Evolutionary conservation across 2,888 invertebrate genomes (phyloP), one percentile per base, ranked within the genome.

Genomic region (Crematogaster levior): DNA sequence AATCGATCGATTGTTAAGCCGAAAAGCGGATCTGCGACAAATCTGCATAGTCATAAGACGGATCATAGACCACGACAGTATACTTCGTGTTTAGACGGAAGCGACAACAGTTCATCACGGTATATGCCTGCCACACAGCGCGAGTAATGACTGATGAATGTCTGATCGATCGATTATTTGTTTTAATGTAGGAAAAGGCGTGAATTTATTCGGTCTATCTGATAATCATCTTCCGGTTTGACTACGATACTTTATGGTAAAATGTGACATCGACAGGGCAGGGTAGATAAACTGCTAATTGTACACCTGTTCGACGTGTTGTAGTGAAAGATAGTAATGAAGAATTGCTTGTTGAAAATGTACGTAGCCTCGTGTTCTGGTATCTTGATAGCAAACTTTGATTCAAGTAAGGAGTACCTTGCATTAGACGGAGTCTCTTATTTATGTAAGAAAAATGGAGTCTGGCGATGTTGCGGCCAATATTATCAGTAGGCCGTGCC

Each of bases 1-100:
- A 85, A 87, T 87, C 88, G 87, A 87, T 88, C 82, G 63, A 24
- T 72, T 70, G 77, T 73, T 12, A 7, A 56, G 56, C 43, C 18
- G 53, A 66, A 79, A 79, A 70, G 43, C 56, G 56, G 21, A 18
- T 43, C 40, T 30, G 34, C 43, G 24, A 70, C 53, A n/a, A 56
- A 77, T 56, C 43, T 56, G 72, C 70, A 79, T 58, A 58, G 43
- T 79, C 77, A 46, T 79, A 46, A 79, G 43, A 79, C 43, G 43
- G 51, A 77, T 77, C 21, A 18, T 66, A 53, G 53, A 34, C 24
- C 30, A 30, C 12, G 34, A 68, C 34, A 6, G 12, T 73, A 10
- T 56, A n/a, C 77, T 43, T 68, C 72, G 18, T 77, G 30, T 58
- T 79, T 58, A 34, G 12, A 70, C 4, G 56, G 27, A 30, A 6